Conservation (phyloP, 2,113 vertebrate genomes). For the Ameiurus melas region DNA sequence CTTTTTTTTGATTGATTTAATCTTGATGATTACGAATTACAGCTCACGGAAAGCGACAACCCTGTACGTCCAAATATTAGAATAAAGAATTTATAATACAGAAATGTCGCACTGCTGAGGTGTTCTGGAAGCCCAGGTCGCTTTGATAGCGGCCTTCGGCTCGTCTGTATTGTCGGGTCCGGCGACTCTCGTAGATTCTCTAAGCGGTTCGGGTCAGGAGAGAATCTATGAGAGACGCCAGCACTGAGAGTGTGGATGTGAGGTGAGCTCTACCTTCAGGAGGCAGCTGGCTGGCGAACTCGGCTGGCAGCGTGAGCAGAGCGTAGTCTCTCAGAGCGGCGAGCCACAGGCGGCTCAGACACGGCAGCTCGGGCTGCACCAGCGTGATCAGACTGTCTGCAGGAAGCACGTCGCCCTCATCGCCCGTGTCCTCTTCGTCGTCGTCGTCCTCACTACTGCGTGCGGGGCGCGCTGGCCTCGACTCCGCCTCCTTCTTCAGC, state of each 20-base stretch:
- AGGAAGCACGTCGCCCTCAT: constrained; percentile 80
- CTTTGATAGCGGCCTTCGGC: no score
- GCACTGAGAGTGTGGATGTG: background rate
- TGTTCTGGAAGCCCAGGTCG: no score
- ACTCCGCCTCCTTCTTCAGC: constrained; percentile 93
- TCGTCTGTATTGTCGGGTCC: no score
- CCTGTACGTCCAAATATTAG: no score
- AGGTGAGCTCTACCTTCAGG: constrained; percentile 81
- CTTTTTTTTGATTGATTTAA: no score
- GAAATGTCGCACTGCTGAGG: no score
- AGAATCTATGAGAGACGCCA: no score
- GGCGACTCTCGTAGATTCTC: no score
- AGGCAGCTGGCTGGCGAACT: constrained; percentile 98
- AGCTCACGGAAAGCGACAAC: no score
- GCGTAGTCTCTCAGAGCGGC: constrained; percentile 93
- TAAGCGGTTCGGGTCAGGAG: no score
- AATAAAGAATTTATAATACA: no score
- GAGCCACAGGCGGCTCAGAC: constrained; percentile 92
- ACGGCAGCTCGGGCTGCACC: constrained; percentile 91
- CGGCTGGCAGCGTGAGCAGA: constrained; percentile 90
- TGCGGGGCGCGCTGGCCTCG: constrained; percentile 68
- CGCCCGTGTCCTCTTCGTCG: constrained; percentile 81
- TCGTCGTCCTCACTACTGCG: constrained; percentile 80
- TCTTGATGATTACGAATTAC: no score
- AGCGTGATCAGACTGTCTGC: constrained; percentile 94